Evolutionary conservation across 2,113 vertebrate genomes (phyloP).

Genomic region (Oophaga pumilio): DNA sequence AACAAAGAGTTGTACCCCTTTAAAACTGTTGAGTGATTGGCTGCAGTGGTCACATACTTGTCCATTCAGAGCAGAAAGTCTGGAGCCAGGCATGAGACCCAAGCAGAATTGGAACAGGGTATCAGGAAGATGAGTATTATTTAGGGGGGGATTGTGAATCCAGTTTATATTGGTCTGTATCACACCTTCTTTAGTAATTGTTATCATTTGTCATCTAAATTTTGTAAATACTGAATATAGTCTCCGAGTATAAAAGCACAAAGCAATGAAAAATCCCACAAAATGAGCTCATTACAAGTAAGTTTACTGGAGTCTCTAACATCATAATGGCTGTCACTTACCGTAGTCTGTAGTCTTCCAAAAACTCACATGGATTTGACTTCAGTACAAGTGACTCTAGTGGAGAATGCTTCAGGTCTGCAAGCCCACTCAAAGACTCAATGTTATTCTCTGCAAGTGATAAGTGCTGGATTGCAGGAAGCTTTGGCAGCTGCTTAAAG

Average conservation of each 20-base stretch:
- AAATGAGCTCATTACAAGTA: too few species aligned
- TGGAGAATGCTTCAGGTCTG: constrained; percentile 73
- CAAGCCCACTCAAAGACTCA: constrained; percentile 78
- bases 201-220: not conserved
- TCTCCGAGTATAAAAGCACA: not conserved
- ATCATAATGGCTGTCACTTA: constrained; percentile 66
- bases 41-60: too few species aligned
- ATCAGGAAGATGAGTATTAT: too few species aligned
- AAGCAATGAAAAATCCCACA: not conserved
- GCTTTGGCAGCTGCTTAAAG: constrained; percentile 89
- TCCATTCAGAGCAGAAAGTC: too few species aligned
- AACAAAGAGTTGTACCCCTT: too few species aligned
- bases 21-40: too few species aligned
- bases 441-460: constrained; percentile 90
- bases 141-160: not conserved
- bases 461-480: constrained; percentile 86
- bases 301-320: not conserved
- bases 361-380: constrained; percentile 91
- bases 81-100: too few species aligned
- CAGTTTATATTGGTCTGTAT: not conserved
- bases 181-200: not conserved
- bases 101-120: too few species aligned
- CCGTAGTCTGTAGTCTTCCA: constrained; percentile 83
- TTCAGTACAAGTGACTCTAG: constrained; percentile 81
- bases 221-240: not conserved